Base-by-base conservation (phyloP, 1,140 invertebrate species). In the Drosophila ercepeae region DNA sequence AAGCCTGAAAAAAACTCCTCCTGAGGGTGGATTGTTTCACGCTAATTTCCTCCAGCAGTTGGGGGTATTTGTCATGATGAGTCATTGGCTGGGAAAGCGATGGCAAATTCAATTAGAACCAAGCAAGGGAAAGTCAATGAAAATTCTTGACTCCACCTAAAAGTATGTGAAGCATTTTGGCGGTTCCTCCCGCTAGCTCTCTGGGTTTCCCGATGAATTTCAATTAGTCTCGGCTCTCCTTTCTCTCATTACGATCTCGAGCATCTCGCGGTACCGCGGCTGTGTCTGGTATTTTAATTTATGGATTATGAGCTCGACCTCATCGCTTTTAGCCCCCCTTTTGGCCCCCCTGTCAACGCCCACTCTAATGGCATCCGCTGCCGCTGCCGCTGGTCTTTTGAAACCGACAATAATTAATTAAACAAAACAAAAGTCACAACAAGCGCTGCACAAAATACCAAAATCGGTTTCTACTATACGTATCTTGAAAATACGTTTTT, bases 61-160 rank as follows among this genome's bases (percentile, higher is more conserved):
- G 18, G 73, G 67, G 58, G 68, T 36, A 60, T 82, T 76, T 74
- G 76, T 75, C 78, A 86, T 67, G 71, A 84, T 82, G 78, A 82
- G 45, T 83, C 78, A 14, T n/a, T 16, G 57, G 34, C 60, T 57
- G 55, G 45, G 54, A 23, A 44, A 34, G 13, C 27, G 19, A 39
- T 53, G 69, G 11, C 36, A 79, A 84, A 86, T 84, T 75, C 18
- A 61, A 84, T 75, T 84, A 77, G 21, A 76, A 42, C 25, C 29
- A 0, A 25, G 25, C 8, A 16, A 45, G 49, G 14, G 11, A 19
- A 49, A 57, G 14, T 51, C 21, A 29, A 41, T 54, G 13, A 4
- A 34, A 44, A 70, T 76, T 41, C 11, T 25, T 2, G 18, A 41
- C 29, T 34, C 23, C 82, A 65, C 72, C 81, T 65, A 88, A 86